phyloP scores from a whole-genome alignment of 1,140 invertebrate genomes.

The Oryctes rhinoceros region DNA sequence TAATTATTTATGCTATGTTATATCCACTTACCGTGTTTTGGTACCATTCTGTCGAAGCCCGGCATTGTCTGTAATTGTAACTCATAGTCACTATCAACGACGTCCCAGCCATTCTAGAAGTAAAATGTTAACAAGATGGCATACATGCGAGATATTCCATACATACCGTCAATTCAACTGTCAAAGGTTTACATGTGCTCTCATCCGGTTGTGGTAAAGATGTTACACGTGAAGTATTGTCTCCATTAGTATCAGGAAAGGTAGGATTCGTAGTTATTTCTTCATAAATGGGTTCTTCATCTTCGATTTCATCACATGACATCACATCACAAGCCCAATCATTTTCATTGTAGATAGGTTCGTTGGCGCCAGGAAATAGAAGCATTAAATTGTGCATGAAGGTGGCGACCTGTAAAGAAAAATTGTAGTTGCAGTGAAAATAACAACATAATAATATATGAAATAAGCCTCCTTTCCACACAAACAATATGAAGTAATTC shows the following conservation, averaged over 20 bases:
- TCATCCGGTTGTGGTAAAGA: constrained; percentile 21
- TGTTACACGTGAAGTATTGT: background rate
- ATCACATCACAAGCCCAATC: background rate
- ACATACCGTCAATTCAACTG: background rate
- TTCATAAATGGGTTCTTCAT: constrained; percentile 35
- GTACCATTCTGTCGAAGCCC: constrained; percentile 68
- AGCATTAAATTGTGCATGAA: constrained; percentile 35
- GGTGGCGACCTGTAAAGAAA: constrained; percentile 33
- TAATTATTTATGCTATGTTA: no score
- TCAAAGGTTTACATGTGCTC: constrained; percentile 17
- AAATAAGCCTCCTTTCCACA: no score
- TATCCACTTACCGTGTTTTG: constrained; percentile 59
- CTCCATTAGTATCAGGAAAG: constrained; percentile 3
- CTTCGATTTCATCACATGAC: constrained; percentile 40
- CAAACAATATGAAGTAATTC: no score
- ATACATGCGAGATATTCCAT: background rate
- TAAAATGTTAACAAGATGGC: constrained; percentile 35
- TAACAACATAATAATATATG: no score
- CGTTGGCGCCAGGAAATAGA: constrained; percentile 28
- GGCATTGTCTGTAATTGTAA: constrained; percentile 65
- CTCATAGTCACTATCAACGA: constrained; percentile 59
- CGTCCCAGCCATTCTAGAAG: constrained; percentile 72
- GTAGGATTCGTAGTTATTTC: background rate
- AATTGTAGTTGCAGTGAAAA: constrained; percentile 50
- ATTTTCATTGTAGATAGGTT: constrained; percentile 25